Percentiles rank a stretch among this genome's conserved stretches.
phyloP scores from a whole-genome alignment of 1,140 invertebrate genomes.

The Drosophila tsacasi region DNA sequence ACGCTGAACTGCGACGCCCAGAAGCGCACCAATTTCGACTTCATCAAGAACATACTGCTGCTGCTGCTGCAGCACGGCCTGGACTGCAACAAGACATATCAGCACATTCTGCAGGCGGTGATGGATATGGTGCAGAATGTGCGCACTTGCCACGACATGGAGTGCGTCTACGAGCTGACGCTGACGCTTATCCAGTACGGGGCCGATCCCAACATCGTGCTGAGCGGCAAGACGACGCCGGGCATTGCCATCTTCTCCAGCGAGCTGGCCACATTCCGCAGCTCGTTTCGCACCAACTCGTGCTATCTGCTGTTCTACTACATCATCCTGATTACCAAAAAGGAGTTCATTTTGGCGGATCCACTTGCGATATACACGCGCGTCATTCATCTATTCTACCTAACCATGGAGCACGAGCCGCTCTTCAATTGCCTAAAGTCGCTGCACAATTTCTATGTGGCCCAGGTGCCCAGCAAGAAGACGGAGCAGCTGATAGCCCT shows the following conservation, averaged over 20 bases:
- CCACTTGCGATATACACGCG: conserved; percentile 88
- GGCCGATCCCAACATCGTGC: conserved; percentile 88
- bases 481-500: conserved; percentile 88
- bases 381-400: conserved; percentile 89
- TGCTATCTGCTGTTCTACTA: conserved; percentile 90
- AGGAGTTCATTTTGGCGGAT: conserved; percentile 89
- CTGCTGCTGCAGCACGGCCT: conserved; percentile 89
- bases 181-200: conserved; percentile 89
- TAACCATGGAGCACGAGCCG: conserved; percentile 89
- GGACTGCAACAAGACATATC: conserved; percentile 88
- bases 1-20: conserved; percentile 88
- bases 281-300: conserved; percentile 87
- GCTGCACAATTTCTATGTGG: conserved; percentile 88
- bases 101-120: conserved; percentile 89
- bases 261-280: conserved; percentile 86
- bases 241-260: conserved; percentile 83
- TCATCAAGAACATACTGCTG: conserved; percentile 89
- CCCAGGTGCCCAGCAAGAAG: conserved; percentile 88
- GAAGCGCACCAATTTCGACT: conserved; percentile 89
- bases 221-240: conserved; percentile 85
- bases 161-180: conserved; percentile 89
- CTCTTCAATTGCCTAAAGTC: conserved; percentile 88
- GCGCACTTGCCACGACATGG: conserved; percentile 88
- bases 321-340: conserved; percentile 89
- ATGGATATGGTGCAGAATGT: conserved; percentile 91